Evolutionary conservation across 2,888 invertebrate species (phyloP).

Genomic region (Podabrus alpinus): DNA sequence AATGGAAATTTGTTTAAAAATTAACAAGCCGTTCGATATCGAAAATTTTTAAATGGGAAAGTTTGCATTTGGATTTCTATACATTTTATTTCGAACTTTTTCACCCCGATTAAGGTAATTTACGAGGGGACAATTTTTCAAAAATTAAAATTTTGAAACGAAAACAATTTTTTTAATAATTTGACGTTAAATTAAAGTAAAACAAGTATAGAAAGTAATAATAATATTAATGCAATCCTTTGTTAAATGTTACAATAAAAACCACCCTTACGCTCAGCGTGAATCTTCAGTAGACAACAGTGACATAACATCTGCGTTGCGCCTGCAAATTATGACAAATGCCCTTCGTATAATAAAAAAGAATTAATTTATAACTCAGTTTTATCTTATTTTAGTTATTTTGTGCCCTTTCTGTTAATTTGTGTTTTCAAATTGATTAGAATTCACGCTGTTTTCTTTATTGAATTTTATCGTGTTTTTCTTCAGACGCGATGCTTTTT

Average conservation of each 20-base stretch:
- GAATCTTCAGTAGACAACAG: slow-evolving; percentile 46
- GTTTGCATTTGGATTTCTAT: too few relatives aligned
- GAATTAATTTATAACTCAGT: slow-evolving; percentile 38
- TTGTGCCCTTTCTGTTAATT: slow-evolving; percentile 28
- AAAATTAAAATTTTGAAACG: not conserved
- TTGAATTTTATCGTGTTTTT: slow-evolving; percentile 10
- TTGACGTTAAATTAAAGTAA: slow-evolving; percentile 29
- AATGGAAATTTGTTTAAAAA: not conserved
- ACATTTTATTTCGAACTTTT: too few relatives aligned
- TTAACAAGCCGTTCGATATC: too few relatives aligned
- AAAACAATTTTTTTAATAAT: slow-evolving; percentile 8
- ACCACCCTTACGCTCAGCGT: slow-evolving; percentile 47
- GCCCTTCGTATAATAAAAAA: slow-evolving; percentile 37
- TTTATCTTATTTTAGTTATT: slow-evolving; percentile 23
- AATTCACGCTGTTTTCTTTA: slow-evolving; percentile 23
- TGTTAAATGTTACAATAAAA: slow-evolving; percentile 46
- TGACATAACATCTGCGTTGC: slow-evolving; percentile 52
- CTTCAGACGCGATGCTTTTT: not conserved
- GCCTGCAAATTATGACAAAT: slow-evolving; percentile 51
- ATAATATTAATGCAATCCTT: slow-evolving; percentile 49
- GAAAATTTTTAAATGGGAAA: too few relatives aligned
- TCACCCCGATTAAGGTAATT: not conserved
- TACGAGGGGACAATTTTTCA: not conserved
- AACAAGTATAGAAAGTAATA: slow-evolving; percentile 39
- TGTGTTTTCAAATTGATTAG: slow-evolving; percentile 20